Evolutionary conservation across 2,888 invertebrate genomes (phyloP), one percentile per base, ranked within the genome.

Genomic region (Macaria notata): DNA sequence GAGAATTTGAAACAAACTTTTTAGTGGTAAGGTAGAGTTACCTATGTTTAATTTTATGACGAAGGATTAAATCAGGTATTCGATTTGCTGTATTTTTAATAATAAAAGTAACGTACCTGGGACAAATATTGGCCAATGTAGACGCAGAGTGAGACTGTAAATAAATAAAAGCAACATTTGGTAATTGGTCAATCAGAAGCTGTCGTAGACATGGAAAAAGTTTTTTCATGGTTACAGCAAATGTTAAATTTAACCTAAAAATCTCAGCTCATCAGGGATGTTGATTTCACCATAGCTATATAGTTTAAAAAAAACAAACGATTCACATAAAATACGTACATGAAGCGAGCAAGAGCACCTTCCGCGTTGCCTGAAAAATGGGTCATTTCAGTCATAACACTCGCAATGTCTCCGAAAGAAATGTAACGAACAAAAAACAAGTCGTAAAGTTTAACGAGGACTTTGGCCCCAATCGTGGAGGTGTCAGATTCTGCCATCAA

Each of bases 401-500:
- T 46, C 55, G 48, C 49, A 51, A 58, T 47, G 52, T 58, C 55
- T 6, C 39, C 49, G 44, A 59, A 55, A 50, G 41, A 66, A 64
- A 62, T 57, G 54, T 62, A 56, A 54, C 58, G 41, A 60, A 43
- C 41, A 54, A 54, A 64, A 64, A 58, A 63, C 66, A 63, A 46
- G 54, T 46, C 62, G 59, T 65, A 54, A 66, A 62, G 31, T 61
- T 64, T 65, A 61, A 65, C 56, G 64, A 59, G 64, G 59, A 59
- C 48, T 55, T 61, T 59, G 49, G 47, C 45, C 44, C 33, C 31
- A 29, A 61, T 46, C 55, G 52, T 45, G 46, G 56, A 49, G 57
- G 60, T 46, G 60, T 49, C 56, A 46, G 51, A 33, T 29, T 45
- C 52, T 41, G 47, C 31, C 54, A 54, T 65, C 62, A 63, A 62